phyloP scores from a whole-genome alignment of 1,140 invertebrate genomes.

The Calosoma granatense region DNA sequence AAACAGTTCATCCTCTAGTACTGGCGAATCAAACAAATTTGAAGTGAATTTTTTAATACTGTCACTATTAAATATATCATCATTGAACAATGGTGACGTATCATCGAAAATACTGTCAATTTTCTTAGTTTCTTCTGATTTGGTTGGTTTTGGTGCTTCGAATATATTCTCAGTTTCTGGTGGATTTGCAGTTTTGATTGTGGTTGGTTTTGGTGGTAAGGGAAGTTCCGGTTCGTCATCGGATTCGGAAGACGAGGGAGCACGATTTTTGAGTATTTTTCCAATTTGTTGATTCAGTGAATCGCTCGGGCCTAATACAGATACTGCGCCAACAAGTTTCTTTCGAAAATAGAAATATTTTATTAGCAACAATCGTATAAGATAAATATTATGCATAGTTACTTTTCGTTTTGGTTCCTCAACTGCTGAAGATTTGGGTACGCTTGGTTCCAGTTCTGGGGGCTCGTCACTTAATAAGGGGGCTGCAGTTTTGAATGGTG shows the following conservation, averaged over 20 bases:
- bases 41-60: not conserved
- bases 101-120: slow-evolving; percentile 28
- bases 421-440: slow-evolving; percentile 18
- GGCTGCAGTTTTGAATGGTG: slow-evolving; percentile 18
- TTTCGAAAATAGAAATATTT: too few species aligned
- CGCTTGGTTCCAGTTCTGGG: slow-evolving; percentile 18
- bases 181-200: not conserved
- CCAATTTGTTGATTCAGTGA: slow-evolving; percentile 20
- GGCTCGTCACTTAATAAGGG: slow-evolving; percentile 24
- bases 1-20: slow-evolving; percentile 26
- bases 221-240: slow-evolving; percentile 11
- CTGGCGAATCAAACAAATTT: slow-evolving; percentile 17
- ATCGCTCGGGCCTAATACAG: slow-evolving; percentile 38
- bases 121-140: slow-evolving; percentile 10
- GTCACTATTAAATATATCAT: slow-evolving; percentile 15
- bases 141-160: not conserved
- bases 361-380: slow-evolving; percentile 1
- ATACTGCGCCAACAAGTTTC: slow-evolving; percentile 45
- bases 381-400: slow-evolving; percentile 15
- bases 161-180: not conserved
- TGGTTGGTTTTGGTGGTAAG: slow-evolving; percentile 13
- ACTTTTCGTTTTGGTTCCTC: slow-evolving; percentile 22
- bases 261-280: slow-evolving; percentile 20
- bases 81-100: not conserved
- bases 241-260: slow-evolving; percentile 9